Base-by-base conservation (phyloP, 2,888 invertebrate species). In the Tetragonula carbonaria region DNA sequence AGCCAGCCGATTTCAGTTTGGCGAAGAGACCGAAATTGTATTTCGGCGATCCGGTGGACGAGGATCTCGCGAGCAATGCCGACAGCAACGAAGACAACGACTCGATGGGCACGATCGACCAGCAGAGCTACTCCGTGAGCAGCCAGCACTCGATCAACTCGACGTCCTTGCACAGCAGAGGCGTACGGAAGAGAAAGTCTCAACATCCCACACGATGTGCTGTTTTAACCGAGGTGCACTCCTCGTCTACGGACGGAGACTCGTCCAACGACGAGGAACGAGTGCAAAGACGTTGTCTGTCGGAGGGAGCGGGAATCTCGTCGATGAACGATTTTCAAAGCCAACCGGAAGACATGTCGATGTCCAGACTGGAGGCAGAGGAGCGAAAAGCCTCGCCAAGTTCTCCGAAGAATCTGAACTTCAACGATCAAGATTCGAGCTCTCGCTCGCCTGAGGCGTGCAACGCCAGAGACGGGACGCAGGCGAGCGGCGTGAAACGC, bases 191-290 rank as follows among this genome's bases (percentile, higher is more conserved):
- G 94, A 96, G 98, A 51, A 98, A 98, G 95, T 98, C 97, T 91
- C 97, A 97, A 90, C 98, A 98, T 93, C 98, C 98, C 0, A 98
- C 97, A 2, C 96, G 97, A 86, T 97, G 98, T 92, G 96, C 97
- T n/a, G 95, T 96, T 71, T 95, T 96, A 50, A 93, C 95, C 62
- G 95, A 95, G 82, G 95, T 95, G 82, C 95, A 95, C 73, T 96
- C 96, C 67, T 95, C 96, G 77, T 95, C 96, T 78, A 96, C 96
- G 67, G 96, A 96, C 89, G 96, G 96, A 21, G 96, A 96, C 88
- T 96, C 96, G 14, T 96, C 96, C 13, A 96, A 95, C 90, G 96
- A 96, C 92, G 95, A 95, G 5, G 90, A 90, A 16, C 78, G 88
- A 13, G 53, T 88, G 6, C 82, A 86, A 23, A 70, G 85, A n/a